Conservation (phyloP, 2,797 vertebrate genomes). For the Acrocephalus scirpaceus region DNA sequence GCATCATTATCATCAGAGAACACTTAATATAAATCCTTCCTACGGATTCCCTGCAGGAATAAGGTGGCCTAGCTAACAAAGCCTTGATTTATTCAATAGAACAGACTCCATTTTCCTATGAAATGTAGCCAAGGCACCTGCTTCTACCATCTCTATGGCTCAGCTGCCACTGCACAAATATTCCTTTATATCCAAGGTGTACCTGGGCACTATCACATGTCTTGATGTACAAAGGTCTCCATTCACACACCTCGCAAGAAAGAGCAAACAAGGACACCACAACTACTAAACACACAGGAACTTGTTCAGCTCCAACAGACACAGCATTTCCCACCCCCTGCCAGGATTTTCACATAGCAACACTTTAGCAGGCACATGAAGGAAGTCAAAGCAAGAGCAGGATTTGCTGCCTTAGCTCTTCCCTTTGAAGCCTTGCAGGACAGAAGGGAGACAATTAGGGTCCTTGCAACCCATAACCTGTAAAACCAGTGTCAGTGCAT, state of each 20-base stretch:
- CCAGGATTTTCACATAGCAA: background rate
- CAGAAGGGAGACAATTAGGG: background rate
- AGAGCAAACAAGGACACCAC: background rate
- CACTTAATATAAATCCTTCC: slow-evolving; percentile 20
- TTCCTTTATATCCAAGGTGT: background rate
- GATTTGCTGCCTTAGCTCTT: background rate
- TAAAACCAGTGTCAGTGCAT: background rate
- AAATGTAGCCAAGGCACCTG: background rate
- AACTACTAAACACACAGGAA: background rate
- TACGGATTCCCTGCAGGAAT: slow-evolving; percentile 2
- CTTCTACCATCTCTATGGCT: background rate
- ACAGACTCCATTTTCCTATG: background rate
- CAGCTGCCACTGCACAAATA: background rate
- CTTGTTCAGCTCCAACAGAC: background rate
- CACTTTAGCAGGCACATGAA: background rate
- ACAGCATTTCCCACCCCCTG: background rate
- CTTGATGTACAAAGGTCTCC: background rate
- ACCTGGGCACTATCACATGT: background rate
- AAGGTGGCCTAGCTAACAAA: slow-evolving; percentile 38
- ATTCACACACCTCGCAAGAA: background rate
- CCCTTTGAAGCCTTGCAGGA: background rate
- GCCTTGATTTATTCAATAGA: slow-evolving; percentile 11
- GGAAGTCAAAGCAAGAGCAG: background rate
- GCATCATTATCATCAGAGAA: slow-evolving; percentile 1
- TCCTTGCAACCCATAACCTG: background rate